phyloP scores from a whole-genome alignment of 2,113 vertebrate species.

The Seriola dumerili region DNA sequence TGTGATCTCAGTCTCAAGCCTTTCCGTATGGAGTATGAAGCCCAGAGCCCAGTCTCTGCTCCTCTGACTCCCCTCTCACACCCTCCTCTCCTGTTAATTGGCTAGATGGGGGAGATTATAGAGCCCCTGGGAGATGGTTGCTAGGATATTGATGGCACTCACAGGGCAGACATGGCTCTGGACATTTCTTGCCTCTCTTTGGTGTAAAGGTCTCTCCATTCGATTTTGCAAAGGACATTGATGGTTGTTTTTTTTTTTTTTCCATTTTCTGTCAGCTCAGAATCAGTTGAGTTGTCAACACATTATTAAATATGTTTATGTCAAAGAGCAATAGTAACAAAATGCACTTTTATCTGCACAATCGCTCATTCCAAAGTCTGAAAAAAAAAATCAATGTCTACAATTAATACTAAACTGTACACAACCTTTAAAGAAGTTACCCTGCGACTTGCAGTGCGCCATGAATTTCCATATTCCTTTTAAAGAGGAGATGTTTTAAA shows the following conservation, averaged over 20 bases:
- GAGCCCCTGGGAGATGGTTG: slow-evolving; percentile 60
- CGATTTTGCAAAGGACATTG: slow-evolving; percentile 24
- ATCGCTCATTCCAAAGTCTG: neutral
- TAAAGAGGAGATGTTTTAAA: slow-evolving; percentile 44
- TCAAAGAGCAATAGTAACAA: neutral
- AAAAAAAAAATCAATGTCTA: slow-evolving; percentile 5
- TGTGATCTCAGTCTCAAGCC: slow-evolving; percentile 43
- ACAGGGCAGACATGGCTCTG: slow-evolving; percentile 41
- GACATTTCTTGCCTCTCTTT: slow-evolving; percentile 44
- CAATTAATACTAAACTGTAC: slow-evolving; percentile 6
- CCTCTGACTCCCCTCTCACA: slow-evolving; percentile 32
- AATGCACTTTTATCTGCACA: neutral
- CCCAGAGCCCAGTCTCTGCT: slow-evolving; percentile 12
- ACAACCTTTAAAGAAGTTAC: slow-evolving; percentile 2
- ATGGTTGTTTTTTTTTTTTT: neutral
- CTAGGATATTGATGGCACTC: slow-evolving; percentile 70
- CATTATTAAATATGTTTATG: neutral
- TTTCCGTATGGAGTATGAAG: slow-evolving; percentile 6
- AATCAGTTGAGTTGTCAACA: neutral
- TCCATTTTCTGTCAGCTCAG: neutral
- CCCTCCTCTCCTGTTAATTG: slow-evolving; percentile 65
- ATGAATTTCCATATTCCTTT: slow-evolving; percentile 37
- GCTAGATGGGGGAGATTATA: slow-evolving; percentile 74
- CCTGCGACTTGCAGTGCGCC: neutral
- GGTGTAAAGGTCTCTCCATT: slow-evolving; percentile 53